Evolutionary conservation across 2,888 invertebrate genomes (phyloP).

Genomic region (Diaperis boleti): DNA sequence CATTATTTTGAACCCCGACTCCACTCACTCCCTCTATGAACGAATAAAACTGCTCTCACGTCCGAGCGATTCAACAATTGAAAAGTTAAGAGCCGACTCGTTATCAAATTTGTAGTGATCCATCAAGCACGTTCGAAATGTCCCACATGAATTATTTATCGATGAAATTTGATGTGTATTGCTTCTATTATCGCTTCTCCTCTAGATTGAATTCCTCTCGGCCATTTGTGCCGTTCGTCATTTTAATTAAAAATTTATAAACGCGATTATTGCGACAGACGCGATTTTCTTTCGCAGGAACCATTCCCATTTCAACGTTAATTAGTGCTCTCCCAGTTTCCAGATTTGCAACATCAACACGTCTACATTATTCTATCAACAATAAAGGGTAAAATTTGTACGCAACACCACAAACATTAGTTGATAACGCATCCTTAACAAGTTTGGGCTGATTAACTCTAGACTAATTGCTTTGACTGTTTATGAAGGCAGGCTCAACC

Average conservation of each 20-base stretch:
- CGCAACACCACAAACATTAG: constrained; percentile 11
- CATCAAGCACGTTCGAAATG: not conserved
- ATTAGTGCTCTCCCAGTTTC: constrained; percentile 10
- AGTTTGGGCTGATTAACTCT: constrained; percentile 23
- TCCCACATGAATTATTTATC: constrained; percentile 16
- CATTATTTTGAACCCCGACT: too few species aligned
- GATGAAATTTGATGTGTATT: constrained; percentile 24
- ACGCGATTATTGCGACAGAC: constrained; percentile 7
- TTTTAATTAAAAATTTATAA: constrained; percentile 28
- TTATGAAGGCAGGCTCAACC: constrained; percentile 13
- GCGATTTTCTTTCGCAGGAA: not conserved
- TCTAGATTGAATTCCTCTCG: constrained; percentile 11
- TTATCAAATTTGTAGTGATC: constrained; percentile 2
- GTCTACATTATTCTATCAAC: constrained; percentile 16
- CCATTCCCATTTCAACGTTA: constrained; percentile 5
- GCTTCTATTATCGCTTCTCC: constrained; percentile 20
- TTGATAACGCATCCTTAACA: constrained; percentile 19
- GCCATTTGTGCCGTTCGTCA: constrained; percentile 7
- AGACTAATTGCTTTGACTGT: constrained; percentile 27
- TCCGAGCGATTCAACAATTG: not conserved
- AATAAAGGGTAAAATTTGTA: constrained; percentile 15
- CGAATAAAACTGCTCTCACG: too few species aligned
- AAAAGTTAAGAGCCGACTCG: not conserved
- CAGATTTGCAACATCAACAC: constrained; percentile 8
- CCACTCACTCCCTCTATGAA: too few species aligned